Evolutionary conservation across 1,140 invertebrate genomes (phyloP).

Genomic region (Arion vulgaris): DNA sequence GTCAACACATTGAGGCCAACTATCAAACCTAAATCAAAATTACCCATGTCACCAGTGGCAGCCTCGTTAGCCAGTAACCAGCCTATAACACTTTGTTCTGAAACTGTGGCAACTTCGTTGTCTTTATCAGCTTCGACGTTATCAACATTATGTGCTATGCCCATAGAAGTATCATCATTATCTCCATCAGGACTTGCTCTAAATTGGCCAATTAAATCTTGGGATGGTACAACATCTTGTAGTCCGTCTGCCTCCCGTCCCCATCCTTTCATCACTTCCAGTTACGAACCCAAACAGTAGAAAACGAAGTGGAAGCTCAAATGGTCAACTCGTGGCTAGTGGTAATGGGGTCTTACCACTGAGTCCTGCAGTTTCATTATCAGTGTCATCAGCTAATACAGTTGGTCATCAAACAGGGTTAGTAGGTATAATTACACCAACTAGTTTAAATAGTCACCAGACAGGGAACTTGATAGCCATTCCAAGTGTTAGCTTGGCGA

Average conservation of each 20-base stretch:
- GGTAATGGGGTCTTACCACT: background rate
- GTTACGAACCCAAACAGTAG: conserved; percentile 19
- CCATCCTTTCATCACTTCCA: background rate
- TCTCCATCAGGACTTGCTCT: conserved; percentile 14
- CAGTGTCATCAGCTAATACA: conserved; percentile 16
- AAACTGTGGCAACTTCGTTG: conserved; percentile 36
- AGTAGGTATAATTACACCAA: conserved; percentile 24
- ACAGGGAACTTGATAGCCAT: conserved; percentile 58
- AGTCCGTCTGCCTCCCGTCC: conserved; percentile 11
- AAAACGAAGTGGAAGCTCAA: conserved; percentile 31
- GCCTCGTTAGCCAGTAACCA: conserved; percentile 2
- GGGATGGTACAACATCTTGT: background rate
- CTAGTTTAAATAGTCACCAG: conserved; percentile 45
- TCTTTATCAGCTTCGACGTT: conserved; percentile 10
- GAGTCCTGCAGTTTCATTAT: conserved; percentile 4
- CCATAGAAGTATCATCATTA: background rate
- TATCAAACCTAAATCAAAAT: conserved; percentile 55
- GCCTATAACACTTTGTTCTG: background rate
- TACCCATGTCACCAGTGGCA: conserved; percentile 42
- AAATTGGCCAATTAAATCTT: conserved; percentile 25
- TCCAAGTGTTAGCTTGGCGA: conserved; percentile 63
- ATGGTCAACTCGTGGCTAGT: background rate
- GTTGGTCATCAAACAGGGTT: conserved; percentile 24
- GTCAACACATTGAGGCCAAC: conserved; percentile 15
- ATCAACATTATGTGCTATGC: background rate